These are phyloP conservation scores for Psephotus haematonotus DNA, from an alignment of 2,113 vertebrate genomes.

Conservation along the genomic window DNA sequence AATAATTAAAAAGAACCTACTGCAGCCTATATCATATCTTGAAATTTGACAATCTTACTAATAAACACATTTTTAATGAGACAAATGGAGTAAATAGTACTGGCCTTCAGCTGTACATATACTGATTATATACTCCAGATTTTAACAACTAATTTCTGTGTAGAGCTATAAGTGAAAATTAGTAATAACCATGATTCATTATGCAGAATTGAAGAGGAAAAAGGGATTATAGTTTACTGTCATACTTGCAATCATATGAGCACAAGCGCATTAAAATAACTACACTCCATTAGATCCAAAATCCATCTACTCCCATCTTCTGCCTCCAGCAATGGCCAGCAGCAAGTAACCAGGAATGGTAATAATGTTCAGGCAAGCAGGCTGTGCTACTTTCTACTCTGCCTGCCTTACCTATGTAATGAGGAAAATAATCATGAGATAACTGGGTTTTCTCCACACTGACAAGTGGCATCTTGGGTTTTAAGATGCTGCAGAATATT, in stretches of 20 bases:
- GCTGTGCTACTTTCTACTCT: background rate
- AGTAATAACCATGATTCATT: background rate
- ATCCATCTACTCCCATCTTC: background rate
- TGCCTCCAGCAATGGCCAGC: background rate
- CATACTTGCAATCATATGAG: background rate
- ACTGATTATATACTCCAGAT: background rate
- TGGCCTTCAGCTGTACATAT: background rate
- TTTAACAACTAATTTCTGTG: background rate
- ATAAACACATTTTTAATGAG: background rate
- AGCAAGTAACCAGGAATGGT: background rate
- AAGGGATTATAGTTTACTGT: background rate
- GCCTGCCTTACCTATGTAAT: background rate
- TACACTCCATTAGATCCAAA: background rate
- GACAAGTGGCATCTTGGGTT: background rate
- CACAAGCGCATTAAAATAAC: background rate
- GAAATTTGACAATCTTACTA: background rate
- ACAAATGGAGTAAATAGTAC: background rate
- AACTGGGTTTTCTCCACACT: background rate
- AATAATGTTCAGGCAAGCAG: background rate
- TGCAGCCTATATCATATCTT: background rate
- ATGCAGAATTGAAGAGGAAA: background rate
- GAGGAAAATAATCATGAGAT: background rate
- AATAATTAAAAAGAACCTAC: background rate
- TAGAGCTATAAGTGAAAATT: background rate
- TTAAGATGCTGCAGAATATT: background rate